phyloP scores from a whole-genome alignment of 2,888 invertebrate genomes.

The Unio pictorum region DNA sequence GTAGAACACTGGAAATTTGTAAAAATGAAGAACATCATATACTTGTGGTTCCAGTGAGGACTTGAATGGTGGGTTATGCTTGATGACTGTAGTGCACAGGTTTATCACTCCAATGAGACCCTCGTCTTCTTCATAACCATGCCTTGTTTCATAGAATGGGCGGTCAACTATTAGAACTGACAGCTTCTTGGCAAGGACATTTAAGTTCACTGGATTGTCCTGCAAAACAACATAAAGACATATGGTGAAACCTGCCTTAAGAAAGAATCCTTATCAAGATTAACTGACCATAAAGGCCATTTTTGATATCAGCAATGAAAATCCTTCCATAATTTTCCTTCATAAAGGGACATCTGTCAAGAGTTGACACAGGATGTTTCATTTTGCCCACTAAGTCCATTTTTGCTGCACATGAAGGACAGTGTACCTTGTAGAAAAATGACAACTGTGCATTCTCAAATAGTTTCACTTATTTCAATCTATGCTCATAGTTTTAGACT shows the following conservation, averaged over 20 bases:
- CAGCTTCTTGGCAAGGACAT: slow-evolving; percentile 79
- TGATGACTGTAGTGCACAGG: slow-evolving; percentile 88
- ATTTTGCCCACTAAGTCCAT: too few species aligned
- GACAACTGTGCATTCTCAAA: too few species aligned
- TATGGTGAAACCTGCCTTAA: neutral
- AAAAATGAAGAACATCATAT: slow-evolving; percentile 1
- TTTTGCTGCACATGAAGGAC: too few species aligned
- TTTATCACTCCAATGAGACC: slow-evolving; percentile 90
- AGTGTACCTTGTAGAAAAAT: too few species aligned
- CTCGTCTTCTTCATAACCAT: slow-evolving; percentile 89
- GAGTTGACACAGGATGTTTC: too few species aligned
- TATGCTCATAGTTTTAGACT: too few species aligned
- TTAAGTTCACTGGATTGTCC: slow-evolving; percentile 78
- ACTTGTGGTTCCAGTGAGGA: slow-evolving; percentile 82
- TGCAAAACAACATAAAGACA: slow-evolving; percentile 12
- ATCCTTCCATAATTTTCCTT: too few species aligned
- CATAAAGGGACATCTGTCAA: too few species aligned
- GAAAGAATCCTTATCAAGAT: neutral
- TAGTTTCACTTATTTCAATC: too few species aligned
- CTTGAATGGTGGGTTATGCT: slow-evolving; percentile 91
- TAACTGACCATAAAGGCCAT: neutral
- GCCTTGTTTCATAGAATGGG: slow-evolving; percentile 87
- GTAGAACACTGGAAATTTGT: neutral
- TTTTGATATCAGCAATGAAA: neutral
- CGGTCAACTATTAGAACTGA: slow-evolving; percentile 83